phyloP scores from a whole-genome alignment of 2,888 invertebrate genomes.

The Plagiodera versicolora region DNA sequence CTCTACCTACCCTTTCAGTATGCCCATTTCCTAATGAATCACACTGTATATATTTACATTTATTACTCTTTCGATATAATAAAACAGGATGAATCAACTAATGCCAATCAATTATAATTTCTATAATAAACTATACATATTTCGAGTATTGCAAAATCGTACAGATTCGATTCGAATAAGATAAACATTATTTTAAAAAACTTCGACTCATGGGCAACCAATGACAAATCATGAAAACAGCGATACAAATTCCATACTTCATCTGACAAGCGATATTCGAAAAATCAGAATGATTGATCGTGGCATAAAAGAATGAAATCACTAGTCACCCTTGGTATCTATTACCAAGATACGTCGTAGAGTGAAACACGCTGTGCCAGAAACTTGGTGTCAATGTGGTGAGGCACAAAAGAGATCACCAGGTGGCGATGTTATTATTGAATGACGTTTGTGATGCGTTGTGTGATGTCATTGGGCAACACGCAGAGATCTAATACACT shows the following conservation, averaged over 20 bases:
- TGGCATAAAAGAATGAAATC: conserved; percentile 29
- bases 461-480: conserved; percentile 29
- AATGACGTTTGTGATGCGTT: conserved; percentile 43
- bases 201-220: no score
- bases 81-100: no score
- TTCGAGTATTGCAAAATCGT: no score
- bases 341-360: conserved; percentile 35
- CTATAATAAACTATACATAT: no score
- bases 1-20: no score
- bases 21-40: no score
- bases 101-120: no score
- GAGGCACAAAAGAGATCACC: conserved; percentile 41
- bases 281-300: conserved; percentile 37
- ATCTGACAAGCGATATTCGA: conserved; percentile 15
- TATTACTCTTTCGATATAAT: no score
- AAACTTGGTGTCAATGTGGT: conserved; percentile 43
- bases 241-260: conserved; percentile 14
- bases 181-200: no score
- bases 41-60: no score
- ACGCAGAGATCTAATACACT: conserved; percentile 18
- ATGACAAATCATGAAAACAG: no score
- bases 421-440: conserved; percentile 47
- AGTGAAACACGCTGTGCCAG: conserved; percentile 38
- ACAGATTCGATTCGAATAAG: no score
- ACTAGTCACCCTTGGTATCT: conserved; percentile 40